Evolutionary conservation across 2,797 vertebrate species (phyloP).

Genomic region (Sebastes trivittatus): DNA sequence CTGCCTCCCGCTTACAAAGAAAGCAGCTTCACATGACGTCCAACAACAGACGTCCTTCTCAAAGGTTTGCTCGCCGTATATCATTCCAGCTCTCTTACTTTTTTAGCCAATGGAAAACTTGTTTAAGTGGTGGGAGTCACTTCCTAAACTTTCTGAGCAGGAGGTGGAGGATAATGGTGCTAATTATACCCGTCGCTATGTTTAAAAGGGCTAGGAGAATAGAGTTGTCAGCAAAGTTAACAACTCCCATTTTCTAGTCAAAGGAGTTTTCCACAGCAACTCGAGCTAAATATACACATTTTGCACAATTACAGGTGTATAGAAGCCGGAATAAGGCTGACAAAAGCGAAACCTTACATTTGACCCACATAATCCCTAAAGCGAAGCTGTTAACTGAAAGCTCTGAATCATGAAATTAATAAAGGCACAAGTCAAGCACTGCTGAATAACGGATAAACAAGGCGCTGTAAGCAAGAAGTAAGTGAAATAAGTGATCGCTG

Average conservation of each 20-base stretch:
- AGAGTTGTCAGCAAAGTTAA: constrained; percentile 66
- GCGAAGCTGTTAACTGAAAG: constrained; percentile 53
- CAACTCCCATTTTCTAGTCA: constrained; percentile 66
- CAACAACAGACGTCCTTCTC: not conserved
- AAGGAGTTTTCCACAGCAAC: constrained; percentile 40
- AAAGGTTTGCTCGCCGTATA: not conserved
- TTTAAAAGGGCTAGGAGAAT: constrained; percentile 57
- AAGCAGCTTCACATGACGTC: constrained; percentile 2
- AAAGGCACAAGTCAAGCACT: constrained; percentile 49
- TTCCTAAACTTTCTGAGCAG: constrained; percentile 57
- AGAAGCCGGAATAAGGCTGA: constrained; percentile 40
- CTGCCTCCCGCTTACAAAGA: not conserved
- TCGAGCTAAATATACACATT: constrained; percentile 57
- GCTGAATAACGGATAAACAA: constrained; percentile 51
- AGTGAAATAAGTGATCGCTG: constrained; percentile 39
- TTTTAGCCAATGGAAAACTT: constrained; percentile 39
- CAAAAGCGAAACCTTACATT: constrained; percentile 53
- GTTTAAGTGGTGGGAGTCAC: constrained; percentile 41
- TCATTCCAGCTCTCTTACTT: constrained; percentile 12
- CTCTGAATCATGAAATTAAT: constrained; percentile 73
- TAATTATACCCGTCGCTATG: constrained; percentile 65
- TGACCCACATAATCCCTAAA: constrained; percentile 59
- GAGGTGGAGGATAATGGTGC: constrained; percentile 58
- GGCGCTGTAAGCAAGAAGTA: constrained; percentile 29
- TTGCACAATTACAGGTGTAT: constrained; percentile 53